Base-by-base conservation (phyloP, 1,140 invertebrate genomes). In the Pachyrhynchus sulphureomaculatus region DNA sequence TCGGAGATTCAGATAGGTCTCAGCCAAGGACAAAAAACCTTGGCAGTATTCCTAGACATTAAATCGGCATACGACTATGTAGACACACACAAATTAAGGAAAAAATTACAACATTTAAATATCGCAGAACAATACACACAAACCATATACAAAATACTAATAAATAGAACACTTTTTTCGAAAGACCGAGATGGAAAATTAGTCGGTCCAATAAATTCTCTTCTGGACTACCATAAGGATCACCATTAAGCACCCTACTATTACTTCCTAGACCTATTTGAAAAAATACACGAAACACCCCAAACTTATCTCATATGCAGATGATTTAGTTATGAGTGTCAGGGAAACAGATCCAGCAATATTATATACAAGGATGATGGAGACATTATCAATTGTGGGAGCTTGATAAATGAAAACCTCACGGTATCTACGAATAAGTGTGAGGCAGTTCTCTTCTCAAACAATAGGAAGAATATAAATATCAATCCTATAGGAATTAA, bases 191-290 rank as follows among this genome's bases (percentile, higher is more conserved):
- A 52, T n/a, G 37, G 48, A 1, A 2, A 23, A 32, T 18, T 55
- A 9, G n/a, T 54, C 12, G 59, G 52, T 1, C 39, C 59, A 21
- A 37, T 26, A 5, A 20, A 4, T 33, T 26, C n/a, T 21, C 23
- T 23, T 29, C 23, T 15, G 61, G 61, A 0, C 2, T 63, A 0
- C 42, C 61, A 4, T 53, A 63, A 33, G 61, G 61, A 12, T 63
- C 52, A 10, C 60, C 60, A n/a, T 6, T 62, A 17, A 62, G 52
- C 15, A 8, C 60, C 15, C n/a, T 62, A 13, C 55, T 47, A 62
- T 13, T 54, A 61, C 32, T 49, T 56, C n/a, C 12, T 13, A 20
- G n/a, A 51, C 0, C 9, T 52, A 23, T 56, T 55, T 18, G 13
- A 13, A 4, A 5, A 37, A 36, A 15, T 29, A 34, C 47, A n/a